These are phyloP conservation scores for Gambusia yucatana DNA, from an alignment of 2,797 vertebrate species.

Conservation along the genomic window DNA sequence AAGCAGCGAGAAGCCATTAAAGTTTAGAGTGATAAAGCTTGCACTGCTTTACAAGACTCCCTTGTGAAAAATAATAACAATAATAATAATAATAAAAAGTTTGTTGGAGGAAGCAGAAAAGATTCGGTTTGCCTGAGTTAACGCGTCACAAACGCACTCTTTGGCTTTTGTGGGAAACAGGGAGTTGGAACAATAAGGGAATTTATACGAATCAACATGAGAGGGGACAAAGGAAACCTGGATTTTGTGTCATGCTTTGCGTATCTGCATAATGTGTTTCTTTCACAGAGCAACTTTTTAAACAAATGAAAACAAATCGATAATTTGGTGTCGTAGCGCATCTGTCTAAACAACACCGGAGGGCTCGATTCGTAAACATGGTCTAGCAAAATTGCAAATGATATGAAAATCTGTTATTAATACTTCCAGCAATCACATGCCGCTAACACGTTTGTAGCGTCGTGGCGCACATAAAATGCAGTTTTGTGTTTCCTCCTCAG, in stretches of 20 bases:
- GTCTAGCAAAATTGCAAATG: conserved; percentile 50
- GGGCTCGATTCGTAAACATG: conserved; percentile 9
- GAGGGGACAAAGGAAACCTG: conserved; percentile 17
- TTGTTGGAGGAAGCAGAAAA: conserved; percentile 73
- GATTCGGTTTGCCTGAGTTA: conserved; percentile 72
- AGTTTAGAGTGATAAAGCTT: conserved; percentile 59
- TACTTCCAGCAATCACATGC: conserved; percentile 45
- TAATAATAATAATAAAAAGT: conserved; percentile 46
- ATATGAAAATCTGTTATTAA: conserved; percentile 42
- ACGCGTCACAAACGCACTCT: conserved; percentile 46
- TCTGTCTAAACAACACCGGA: conserved; percentile 10
- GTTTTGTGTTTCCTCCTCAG: conserved; percentile 58
- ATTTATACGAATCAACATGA: conserved; percentile 44
- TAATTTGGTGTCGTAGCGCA: not conserved
- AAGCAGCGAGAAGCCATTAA: conserved; percentile 63
- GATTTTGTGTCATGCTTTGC: conserved; percentile 20
- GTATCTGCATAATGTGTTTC: conserved; percentile 45
- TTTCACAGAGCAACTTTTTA: conserved; percentile 20
- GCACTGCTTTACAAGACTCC: conserved; percentile 58
- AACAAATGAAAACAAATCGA: conserved; percentile 13
- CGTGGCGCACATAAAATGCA: conserved; percentile 62
- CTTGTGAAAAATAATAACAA: conserved; percentile 49
- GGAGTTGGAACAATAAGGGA: conserved; percentile 50
- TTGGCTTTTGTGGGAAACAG: conserved; percentile 57
- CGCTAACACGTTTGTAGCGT: conserved; percentile 60